A percentile compares a stretch with the other conserved stretches of the same genome.
These are phyloP conservation scores for Rhincodon typus DNA, from an alignment of 2,797 vertebrate species.

Conservation along the genomic window DNA sequence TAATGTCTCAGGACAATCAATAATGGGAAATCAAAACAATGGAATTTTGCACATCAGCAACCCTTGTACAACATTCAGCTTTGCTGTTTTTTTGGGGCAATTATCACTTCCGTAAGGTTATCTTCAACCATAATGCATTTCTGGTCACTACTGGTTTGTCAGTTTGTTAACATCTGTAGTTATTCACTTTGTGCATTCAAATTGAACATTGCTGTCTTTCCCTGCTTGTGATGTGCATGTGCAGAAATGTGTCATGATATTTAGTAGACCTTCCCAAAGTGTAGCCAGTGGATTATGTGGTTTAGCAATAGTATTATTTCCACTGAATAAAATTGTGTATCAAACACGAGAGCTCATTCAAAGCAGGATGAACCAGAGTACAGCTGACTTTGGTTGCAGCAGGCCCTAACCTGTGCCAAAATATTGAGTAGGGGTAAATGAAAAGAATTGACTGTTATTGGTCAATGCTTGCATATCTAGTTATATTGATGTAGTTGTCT, in stretches of 20 bases:
- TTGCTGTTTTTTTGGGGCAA: neutral
- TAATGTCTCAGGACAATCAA: neutral
- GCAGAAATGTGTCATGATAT: neutral
- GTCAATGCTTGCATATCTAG: neutral
- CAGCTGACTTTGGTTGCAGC: neutral
- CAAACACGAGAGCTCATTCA: neutral
- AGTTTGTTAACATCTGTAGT: neutral
- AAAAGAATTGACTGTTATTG: conserved; percentile 10
- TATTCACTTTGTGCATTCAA: neutral
- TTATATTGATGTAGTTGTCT: neutral
- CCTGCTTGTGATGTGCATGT: neutral
- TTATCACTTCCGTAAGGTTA: neutral
- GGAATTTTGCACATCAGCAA: neutral
- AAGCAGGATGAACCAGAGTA: neutral
- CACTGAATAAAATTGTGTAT: conserved; percentile 3
- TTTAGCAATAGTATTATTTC: conserved; percentile 5
- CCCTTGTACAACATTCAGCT: neutral
- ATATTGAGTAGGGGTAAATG: neutral
- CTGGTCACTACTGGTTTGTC: neutral
- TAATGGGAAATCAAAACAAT: neutral
- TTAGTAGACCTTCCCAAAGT: neutral
- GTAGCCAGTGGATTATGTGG: neutral
- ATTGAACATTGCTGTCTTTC: too few relatives aligned
- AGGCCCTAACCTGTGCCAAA: neutral
- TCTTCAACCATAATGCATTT: neutral